phyloP scores from a whole-genome alignment of 2,113 vertebrate species.

The human region GRCh38 chr11:122958501-122959000 shows the following conservation, averaged over 20 bases:
- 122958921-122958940: constrained; percentile 7
- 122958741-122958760: not conserved
- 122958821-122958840: not conserved
- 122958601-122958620: constrained; percentile 4
- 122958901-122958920: constrained; percentile 7
- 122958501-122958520: not conserved
- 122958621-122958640: constrained; percentile 14
- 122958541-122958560: not conserved
- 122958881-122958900: constrained; percentile 2
- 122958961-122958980: constrained; percentile 33
- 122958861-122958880: not conserved
- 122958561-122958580: not conserved
- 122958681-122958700: not conserved
- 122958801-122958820: not conserved
- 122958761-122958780: not conserved
- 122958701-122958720: not conserved
- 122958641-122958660: constrained; percentile 9
- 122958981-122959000: not conserved
- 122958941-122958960: not conserved
- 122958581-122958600: not conserved
- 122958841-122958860: not conserved
- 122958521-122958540: not conserved
- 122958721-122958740: not conserved
- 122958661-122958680: constrained; percentile 26
- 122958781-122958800: not conserved